phyloP scores from a whole-genome alignment of 2,888 invertebrate genomes.

The Clepsis dumicolana region DNA sequence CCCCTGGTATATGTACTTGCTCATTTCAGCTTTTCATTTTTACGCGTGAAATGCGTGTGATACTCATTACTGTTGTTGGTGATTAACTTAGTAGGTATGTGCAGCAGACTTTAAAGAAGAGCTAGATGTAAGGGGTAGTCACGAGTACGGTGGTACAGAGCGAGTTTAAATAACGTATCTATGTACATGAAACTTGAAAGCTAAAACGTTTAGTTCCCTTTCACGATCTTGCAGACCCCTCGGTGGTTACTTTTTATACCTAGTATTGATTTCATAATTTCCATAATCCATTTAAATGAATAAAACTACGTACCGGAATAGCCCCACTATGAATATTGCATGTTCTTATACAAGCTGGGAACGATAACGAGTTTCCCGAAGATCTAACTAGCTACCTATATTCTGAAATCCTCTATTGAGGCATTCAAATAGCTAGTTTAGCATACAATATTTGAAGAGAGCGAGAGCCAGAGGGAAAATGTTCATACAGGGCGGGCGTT shows the following conservation, averaged over 20 bases:
- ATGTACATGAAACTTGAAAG: neutral
- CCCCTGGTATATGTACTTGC: conserved; percentile 51
- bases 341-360: conserved; percentile 54
- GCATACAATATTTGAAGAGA: conserved; percentile 61
- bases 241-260: conserved; percentile 1
- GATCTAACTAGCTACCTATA: conserved; percentile 52
- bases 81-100: conserved; percentile 5
- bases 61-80: conserved; percentile 27
- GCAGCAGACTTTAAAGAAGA: conserved; percentile 11
- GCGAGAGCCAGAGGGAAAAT: conserved; percentile 38
- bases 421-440: conserved; percentile 70
- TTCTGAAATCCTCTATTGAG: conserved; percentile 46
- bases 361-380: conserved; percentile 58
- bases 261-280: neutral
- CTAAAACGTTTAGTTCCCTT: neutral
- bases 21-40: conserved; percentile 51
- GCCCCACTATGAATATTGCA: conserved; percentile 44
- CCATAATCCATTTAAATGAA: conserved; percentile 23
- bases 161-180: neutral
- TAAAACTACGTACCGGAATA: conserved; percentile 27
- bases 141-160: too few species aligned
- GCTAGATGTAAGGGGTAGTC: conserved; percentile 1
- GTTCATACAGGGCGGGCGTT: conserved; percentile 22
- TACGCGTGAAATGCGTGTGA: conserved; percentile 32
- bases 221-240: neutral